These are phyloP conservation scores for Hirundichthys speculiger DNA, from an alignment of 2,113 vertebrate species.

Conservation along the genomic window DNA sequence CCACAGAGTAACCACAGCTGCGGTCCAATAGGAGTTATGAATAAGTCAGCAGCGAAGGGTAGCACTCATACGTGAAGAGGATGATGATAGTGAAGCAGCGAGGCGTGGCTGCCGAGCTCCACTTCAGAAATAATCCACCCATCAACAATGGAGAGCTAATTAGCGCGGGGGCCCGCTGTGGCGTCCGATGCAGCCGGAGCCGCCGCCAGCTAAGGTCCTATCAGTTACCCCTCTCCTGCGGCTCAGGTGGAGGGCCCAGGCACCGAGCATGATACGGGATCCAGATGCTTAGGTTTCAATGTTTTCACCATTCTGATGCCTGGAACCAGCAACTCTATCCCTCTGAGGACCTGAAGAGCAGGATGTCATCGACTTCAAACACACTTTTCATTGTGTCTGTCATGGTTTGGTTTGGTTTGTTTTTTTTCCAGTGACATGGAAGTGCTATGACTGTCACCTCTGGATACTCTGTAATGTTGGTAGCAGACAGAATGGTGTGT, in stretches of 20 bases:
- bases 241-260: constrained; percentile 74
- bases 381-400: constrained; percentile 67
- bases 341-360: constrained; percentile 66
- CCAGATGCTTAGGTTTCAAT: constrained; percentile 78
- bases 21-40: constrained; percentile 42
- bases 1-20: constrained; percentile 51
- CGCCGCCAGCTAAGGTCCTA: constrained; percentile 61
- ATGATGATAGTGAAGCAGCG: constrained; percentile 50
- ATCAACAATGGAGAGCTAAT: constrained; percentile 77
- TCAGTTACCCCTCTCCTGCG: constrained; percentile 75
- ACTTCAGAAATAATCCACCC: constrained; percentile 62
- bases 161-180: constrained; percentile 55
- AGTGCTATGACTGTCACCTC: constrained; percentile 64
- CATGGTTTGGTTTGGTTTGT: too few species aligned
- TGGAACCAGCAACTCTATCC: constrained; percentile 75
- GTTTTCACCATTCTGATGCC: constrained; percentile 80
- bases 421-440: constrained; percentile 50
- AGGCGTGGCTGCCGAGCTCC: constrained; percentile 53
- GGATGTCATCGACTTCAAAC: constrained; percentile 75
- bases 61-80: constrained; percentile 57
- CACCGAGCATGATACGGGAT: constrained; percentile 78
- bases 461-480: constrained; percentile 27
- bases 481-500: constrained; percentile 33
- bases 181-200: constrained; percentile 50
- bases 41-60: constrained; percentile 58